Conservation (phyloP, 2,888 invertebrate genomes). For the Parelbella ahira region DNA sequence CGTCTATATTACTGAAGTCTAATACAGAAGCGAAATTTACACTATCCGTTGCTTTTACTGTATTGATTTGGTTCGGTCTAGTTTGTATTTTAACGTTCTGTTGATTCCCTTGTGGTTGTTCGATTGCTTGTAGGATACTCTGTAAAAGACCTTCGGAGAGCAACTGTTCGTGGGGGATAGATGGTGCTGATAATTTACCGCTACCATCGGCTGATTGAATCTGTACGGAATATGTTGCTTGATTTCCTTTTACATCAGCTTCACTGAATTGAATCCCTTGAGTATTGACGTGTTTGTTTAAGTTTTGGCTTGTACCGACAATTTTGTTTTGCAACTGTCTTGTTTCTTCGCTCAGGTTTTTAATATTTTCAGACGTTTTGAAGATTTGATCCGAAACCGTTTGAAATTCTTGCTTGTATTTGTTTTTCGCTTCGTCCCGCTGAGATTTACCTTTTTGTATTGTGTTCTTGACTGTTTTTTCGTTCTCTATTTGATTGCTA, state of each 20-base stretch:
- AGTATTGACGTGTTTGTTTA: constrained; percentile 41
- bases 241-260: constrained; percentile 73
- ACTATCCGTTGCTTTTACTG: constrained; percentile 1
- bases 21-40: constrained; percentile 27
- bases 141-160: constrained; percentile 89
- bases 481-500: constrained; percentile 46
- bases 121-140: constrained; percentile 90
- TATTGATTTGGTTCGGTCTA: constrained; percentile 19
- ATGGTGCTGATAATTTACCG: constrained; percentile 60
- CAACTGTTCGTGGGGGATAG: constrained; percentile 86
- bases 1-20: constrained; percentile 38
- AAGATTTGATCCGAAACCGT: constrained; percentile 60
- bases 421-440: constrained; percentile 46
- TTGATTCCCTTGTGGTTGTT: constrained; percentile 78
- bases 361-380: constrained; percentile 66
- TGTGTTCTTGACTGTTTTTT: constrained; percentile 40
- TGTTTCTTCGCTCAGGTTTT: constrained; percentile 59
- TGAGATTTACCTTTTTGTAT: constrained; percentile 56
- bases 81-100: constrained; percentile 24
- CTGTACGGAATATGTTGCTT: constrained; percentile 86
- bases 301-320: constrained; percentile 47
- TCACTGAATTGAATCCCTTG: constrained; percentile 35
- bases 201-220: constrained; percentile 84
- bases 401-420: constrained; percentile 51
- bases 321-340: constrained; percentile 67